Evolutionary conservation across 92 coral and sea anemone genomes (phyloP).

Genomic region (Epizoanthus illoricatus): DNA sequence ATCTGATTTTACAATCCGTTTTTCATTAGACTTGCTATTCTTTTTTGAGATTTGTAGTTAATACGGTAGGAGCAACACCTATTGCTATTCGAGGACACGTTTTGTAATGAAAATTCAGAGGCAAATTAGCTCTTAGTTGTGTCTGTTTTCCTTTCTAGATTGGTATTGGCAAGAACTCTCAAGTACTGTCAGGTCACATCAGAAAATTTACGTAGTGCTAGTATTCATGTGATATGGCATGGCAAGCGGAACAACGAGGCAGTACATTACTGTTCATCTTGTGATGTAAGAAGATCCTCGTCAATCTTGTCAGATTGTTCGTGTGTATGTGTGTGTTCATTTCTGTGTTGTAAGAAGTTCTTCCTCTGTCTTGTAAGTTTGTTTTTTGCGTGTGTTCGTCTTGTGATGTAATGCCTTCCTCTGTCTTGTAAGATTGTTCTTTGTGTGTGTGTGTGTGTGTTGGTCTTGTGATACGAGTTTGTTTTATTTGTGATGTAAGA

Average conservation of each 20-base stretch:
- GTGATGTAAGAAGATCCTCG: constrained; percentile 69
- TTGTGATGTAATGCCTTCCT: too few species aligned
- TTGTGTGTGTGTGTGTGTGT: not conserved
- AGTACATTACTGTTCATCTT: constrained; percentile 90
- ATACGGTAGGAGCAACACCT: too few species aligned
- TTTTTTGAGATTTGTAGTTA: too few species aligned
- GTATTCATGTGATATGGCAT: constrained; percentile 86
- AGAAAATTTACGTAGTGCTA: constrained; percentile 79
- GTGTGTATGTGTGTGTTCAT: not conserved
- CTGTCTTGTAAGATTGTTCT: too few species aligned
- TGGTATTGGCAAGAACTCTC: constrained; percentile 79
- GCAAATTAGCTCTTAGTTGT: not conserved
- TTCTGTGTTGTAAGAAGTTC: too few species aligned
- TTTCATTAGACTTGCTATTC: too few species aligned
- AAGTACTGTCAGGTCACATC: constrained; percentile 86
- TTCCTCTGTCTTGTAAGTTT: too few species aligned
- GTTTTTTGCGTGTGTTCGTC: too few species aligned
- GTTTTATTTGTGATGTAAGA: not conserved
- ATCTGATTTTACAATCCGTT: too few species aligned
- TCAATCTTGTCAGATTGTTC: not conserved
- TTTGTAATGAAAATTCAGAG: not conserved
- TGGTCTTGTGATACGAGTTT: not conserved
- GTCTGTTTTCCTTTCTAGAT: constrained; percentile 50
- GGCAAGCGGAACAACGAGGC: constrained; percentile 89
- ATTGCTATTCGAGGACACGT: not conserved